Evolutionary conservation across 2,888 invertebrate genomes (phyloP), one percentile per base, ranked within the genome.

Genomic region (Agrotis ipsilon): DNA sequence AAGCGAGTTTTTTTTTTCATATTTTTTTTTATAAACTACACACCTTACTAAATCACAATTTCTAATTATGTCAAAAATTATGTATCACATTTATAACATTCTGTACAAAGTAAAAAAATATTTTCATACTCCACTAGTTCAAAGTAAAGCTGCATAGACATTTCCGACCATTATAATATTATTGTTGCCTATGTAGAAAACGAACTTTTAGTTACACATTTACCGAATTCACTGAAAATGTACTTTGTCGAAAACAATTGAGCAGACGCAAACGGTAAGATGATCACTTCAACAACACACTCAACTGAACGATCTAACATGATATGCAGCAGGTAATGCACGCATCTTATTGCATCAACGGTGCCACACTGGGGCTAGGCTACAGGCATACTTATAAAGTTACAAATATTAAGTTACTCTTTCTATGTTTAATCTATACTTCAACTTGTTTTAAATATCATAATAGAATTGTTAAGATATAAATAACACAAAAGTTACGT

Each of bases 21-120:
- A 86, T 88, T 90, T 87, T 91, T 74, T 87, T 86, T 90, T 89
- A 90, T 89, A 90, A 92, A 92, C 94, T 95, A 95, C 94, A 95
- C 95, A 94, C 95, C 90, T 94, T 94, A 93, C 93, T 95, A 94
- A 95, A 95, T 95, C 95, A 95, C 95, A 95, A 94, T 94, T 91
- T 93, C 94, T 95, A 95, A 94, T 94, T 94, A 94, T 94, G 92
- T 95, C 94, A 94, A 95, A 94, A 94, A 92, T 92, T 92, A 93
- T 93, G 94, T 96, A 96, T 96, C 96, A 96, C 96, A 96, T 95
- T 94, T 92, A 94, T 93, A 94, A 94, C 92, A 93, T 93, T 93
- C 90, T 96, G 95, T 96, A 96, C 95, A 96, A 93, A 93, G 95
- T 96, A 95, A 95, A 96, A 96, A 96, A 95, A 95, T 95, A 96